These are phyloP conservation scores for Campoplex nolae DNA, from an alignment of 2,888 invertebrate genomes.

Conservation along the genomic window DNA sequence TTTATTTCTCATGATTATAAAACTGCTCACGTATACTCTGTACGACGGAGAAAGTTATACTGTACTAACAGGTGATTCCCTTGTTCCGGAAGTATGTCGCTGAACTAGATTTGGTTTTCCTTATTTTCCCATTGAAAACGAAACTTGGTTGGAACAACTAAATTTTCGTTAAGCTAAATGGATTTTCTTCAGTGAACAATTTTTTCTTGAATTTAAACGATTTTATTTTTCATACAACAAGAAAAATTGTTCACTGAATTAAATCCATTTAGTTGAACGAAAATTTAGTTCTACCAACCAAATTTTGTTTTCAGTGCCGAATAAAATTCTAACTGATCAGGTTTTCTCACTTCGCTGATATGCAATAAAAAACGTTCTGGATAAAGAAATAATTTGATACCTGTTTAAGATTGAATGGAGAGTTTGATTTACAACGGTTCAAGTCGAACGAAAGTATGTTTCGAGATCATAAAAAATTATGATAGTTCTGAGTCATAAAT, in stretches of 20 bases:
- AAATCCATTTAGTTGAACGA: too few relatives aligned
- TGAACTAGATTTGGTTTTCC: conserved; percentile 22
- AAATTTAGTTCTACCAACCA: too few relatives aligned
- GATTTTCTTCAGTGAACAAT: too few relatives aligned
- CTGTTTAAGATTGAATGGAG: background rate
- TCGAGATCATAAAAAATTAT: background rate
- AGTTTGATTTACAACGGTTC: background rate
- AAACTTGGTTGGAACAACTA: too few relatives aligned
- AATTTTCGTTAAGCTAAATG: too few relatives aligned
- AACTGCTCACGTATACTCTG: conserved; percentile 75
- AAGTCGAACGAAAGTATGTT: background rate
- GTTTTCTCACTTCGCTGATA: background rate
- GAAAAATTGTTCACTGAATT: too few relatives aligned
- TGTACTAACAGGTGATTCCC: conserved; percentile 60
- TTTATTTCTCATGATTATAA: conserved; percentile 69
- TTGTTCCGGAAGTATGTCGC: conserved; percentile 63
- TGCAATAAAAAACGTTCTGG: background rate
- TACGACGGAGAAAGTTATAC: conserved; percentile 58
- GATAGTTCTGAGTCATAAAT: background rate
- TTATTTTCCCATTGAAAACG: background rate
- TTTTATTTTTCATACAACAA: too few relatives aligned
- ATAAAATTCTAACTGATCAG: conserved; percentile 64
- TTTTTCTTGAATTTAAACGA: too few relatives aligned
- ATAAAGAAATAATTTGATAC: background rate
- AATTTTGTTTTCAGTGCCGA: background rate